phyloP scores from a whole-genome alignment of 2,888 invertebrate species.

The Drepanosiphum platanoidis region DNA sequence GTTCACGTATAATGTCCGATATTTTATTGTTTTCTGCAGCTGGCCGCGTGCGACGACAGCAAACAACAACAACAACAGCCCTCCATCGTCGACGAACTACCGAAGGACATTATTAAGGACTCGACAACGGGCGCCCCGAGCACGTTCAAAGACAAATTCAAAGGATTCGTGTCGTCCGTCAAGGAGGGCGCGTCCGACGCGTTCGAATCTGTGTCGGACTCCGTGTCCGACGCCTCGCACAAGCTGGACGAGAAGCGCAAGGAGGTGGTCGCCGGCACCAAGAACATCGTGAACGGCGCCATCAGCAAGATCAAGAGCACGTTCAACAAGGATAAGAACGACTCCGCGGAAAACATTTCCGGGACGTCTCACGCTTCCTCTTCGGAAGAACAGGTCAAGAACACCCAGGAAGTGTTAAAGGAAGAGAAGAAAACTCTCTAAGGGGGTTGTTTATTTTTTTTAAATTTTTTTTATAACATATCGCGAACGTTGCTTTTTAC shows the following conservation, averaged over 20 bases:
- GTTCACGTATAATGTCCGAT: neutral
- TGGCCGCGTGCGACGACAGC: conserved; percentile 1
- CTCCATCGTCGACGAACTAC: neutral
- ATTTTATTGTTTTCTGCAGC: conserved; percentile 38
- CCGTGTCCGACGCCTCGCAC: conserved; percentile 19
- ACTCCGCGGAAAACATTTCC: neutral
- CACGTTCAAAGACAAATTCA: conserved; percentile 49
- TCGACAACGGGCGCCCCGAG: neutral
- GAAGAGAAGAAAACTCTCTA: no score
- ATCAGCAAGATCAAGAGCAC: conserved; percentile 41
- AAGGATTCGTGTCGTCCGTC: conserved; percentile 32
- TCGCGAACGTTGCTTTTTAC: no score
- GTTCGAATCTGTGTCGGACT: conserved; percentile 34
- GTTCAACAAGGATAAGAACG: conserved; percentile 1
- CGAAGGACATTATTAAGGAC: neutral
- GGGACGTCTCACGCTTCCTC: neutral
- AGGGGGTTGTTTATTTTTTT: no score
- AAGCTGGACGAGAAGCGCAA: conserved; percentile 48
- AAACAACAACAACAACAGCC: neutral
- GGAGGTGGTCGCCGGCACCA: conserved; percentile 30
- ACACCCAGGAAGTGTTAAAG: no score
- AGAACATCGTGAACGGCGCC: conserved; percentile 28
- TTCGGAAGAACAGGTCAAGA: neutral
- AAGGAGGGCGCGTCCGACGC: conserved; percentile 43
- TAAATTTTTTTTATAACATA: no score